These are phyloP conservation scores for Charaxes varanes DNA, from an alignment of 1,140 invertebrate species.

Conservation along the genomic window DNA sequence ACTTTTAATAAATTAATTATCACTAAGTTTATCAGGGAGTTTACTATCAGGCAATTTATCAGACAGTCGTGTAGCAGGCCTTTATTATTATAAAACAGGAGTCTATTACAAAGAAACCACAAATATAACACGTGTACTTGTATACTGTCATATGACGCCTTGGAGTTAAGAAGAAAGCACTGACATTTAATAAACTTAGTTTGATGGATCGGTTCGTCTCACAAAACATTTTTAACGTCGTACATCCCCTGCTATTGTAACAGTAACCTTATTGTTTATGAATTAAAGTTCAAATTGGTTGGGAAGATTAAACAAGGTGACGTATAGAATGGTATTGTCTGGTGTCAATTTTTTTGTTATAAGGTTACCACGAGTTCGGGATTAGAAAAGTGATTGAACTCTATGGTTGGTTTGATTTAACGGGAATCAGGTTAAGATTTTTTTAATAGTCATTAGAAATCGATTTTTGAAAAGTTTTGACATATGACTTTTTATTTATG, in stretches of 20 bases:
- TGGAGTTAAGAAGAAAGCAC: constrained; percentile 42
- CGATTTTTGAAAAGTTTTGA: no score
- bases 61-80: no score
- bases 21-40: no score
- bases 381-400: constrained; percentile 48
- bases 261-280: constrained; percentile 10
- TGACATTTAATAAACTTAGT: constrained; percentile 46
- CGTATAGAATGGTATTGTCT: constrained; percentile 21
- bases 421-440: no score
- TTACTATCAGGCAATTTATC: no score
- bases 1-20: no score
- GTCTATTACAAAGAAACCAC: no score
- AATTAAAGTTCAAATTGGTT: constrained; percentile 23
- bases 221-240: constrained; percentile 21
- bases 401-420: constrained; percentile 43
- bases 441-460: no score
- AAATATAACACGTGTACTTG: constrained; percentile 5
- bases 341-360: constrained; percentile 41
- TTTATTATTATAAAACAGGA: no score
- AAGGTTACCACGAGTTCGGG: constrained; percentile 34
- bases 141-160: constrained; percentile 41
- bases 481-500: no score
- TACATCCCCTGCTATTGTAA: constrained; percentile 1
- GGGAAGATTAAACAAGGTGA: constrained; percentile 4
- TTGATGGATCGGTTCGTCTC: constrained; percentile 43